A percentile compares a stretch with the other conserved stretches of the same genome.
These are phyloP conservation scores for Spodoptera picta DNA, from an alignment of 2,888 invertebrate species.

Conservation along the genomic window DNA sequence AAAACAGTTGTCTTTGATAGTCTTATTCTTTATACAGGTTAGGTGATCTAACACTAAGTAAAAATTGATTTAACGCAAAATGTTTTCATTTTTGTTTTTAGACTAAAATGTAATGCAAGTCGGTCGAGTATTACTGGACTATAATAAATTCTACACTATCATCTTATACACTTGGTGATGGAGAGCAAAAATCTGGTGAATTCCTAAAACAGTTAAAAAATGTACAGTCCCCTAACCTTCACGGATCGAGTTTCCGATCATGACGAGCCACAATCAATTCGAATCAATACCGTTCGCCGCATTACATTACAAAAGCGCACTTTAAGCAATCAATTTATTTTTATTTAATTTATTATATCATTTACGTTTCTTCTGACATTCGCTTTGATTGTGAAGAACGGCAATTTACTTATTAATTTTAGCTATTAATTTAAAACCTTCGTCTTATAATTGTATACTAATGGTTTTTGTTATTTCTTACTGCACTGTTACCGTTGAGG, in stretches of 20 bases:
- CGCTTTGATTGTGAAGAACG: neutral
- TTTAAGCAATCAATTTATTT: neutral
- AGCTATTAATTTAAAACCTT: constrained; percentile 5
- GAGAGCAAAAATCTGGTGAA: no score
- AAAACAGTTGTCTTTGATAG: no score
- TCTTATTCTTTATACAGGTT: no score
- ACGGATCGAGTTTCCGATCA: constrained; percentile 2
- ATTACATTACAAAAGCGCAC: constrained; percentile 6
- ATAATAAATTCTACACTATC: no score
- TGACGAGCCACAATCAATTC: neutral
- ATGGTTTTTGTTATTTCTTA: constrained; percentile 2
- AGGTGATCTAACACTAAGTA: no score
- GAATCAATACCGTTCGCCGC: neutral
- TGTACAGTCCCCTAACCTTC: neutral
- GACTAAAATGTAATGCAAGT: no score
- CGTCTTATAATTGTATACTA: constrained; percentile 5
- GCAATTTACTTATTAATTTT: neutral
- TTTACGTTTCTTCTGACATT: neutral
- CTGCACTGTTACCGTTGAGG: constrained; percentile 5
- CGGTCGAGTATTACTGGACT: no score
- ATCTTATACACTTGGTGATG: no score
- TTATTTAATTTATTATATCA: constrained; percentile 7
- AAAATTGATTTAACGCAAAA: no score
- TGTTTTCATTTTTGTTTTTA: no score
- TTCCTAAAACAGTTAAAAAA: no score